phyloP scores from a whole-genome alignment of 2,797 vertebrate species.

The Picus viridis region DNA sequence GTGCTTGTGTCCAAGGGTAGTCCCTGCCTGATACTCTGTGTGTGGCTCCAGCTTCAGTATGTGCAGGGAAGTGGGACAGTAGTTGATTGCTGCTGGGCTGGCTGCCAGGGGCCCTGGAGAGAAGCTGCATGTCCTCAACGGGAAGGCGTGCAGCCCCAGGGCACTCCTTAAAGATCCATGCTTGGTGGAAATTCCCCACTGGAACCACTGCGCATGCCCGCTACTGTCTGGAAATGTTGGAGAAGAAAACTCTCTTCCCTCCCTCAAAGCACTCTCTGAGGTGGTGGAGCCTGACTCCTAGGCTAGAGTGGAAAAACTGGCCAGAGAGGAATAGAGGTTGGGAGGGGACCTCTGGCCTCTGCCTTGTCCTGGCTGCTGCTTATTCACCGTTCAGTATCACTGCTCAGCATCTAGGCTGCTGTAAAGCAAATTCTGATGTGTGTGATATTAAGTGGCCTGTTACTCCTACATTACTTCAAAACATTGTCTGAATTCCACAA shows the following conservation, averaged over 20 bases:
- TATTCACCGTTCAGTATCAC: fast-evolving
- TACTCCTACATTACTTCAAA: not conserved
- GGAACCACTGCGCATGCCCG: fast-evolving
- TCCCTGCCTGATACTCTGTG: not conserved
- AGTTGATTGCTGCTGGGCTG: not conserved
- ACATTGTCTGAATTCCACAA: not conserved
- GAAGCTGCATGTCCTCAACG: not conserved
- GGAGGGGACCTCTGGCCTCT: not conserved
- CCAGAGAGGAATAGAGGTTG: not conserved
- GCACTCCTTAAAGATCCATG: not conserved
- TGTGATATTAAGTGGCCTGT: not conserved
- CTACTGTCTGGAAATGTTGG: not conserved
- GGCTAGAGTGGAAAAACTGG: not conserved
- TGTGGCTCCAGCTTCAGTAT: not conserved
- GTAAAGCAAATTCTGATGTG: fast-evolving
- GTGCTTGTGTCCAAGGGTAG: not conserved
- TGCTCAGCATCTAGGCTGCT: not conserved
- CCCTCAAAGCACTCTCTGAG: not conserved
- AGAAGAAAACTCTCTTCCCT: not conserved
- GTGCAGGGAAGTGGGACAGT: not conserved
- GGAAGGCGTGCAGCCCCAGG: not conserved
- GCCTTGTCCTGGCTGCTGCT: not conserved
- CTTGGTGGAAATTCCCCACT: fast-evolving
- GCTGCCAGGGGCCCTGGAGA: not conserved
- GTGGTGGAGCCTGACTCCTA: not conserved